Conservation (phyloP, 2,888 invertebrate genomes). For the Brachylomia viminalis region DNA sequence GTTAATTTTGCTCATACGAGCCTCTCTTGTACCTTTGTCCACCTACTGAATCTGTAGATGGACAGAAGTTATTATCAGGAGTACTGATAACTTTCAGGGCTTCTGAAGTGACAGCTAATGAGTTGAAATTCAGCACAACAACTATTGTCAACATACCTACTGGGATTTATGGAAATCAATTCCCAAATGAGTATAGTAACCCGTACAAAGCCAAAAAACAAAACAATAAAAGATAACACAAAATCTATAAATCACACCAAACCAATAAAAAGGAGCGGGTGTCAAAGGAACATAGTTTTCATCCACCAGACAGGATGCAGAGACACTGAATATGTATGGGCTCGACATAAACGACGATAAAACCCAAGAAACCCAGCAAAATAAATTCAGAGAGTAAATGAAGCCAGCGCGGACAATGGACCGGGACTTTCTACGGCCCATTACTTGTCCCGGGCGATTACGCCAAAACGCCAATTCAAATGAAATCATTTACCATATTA, state of each 20-base stretch:
- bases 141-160: background rate
- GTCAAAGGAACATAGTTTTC: slow-evolving; percentile 73
- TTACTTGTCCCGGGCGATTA: slow-evolving; percentile 83
- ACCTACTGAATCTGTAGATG: too few species aligned
- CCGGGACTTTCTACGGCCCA: slow-evolving; percentile 82
- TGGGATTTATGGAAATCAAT: background rate
- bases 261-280: slow-evolving; percentile 68
- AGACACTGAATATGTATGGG: slow-evolving; percentile 84
- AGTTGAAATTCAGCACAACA: background rate
- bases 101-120: background rate
- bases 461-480: slow-evolving; percentile 85
- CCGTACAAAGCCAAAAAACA: background rate
- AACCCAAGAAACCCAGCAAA: slow-evolving; percentile 79
- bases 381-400: slow-evolving; percentile 85
- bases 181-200: background rate
- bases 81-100: background rate
- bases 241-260: slow-evolving; percentile 57
- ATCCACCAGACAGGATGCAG: slow-evolving; percentile 76
- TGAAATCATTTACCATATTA: slow-evolving; percentile 88
- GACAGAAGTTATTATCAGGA: background rate
- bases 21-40: background rate
- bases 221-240: slow-evolving; percentile 23
- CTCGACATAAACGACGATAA: slow-evolving; percentile 80
- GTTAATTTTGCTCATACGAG: background rate
- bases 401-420: slow-evolving; percentile 83